phyloP scores from a whole-genome alignment of 2,888 invertebrate species.

The Pemphredon lugubris region DNA sequence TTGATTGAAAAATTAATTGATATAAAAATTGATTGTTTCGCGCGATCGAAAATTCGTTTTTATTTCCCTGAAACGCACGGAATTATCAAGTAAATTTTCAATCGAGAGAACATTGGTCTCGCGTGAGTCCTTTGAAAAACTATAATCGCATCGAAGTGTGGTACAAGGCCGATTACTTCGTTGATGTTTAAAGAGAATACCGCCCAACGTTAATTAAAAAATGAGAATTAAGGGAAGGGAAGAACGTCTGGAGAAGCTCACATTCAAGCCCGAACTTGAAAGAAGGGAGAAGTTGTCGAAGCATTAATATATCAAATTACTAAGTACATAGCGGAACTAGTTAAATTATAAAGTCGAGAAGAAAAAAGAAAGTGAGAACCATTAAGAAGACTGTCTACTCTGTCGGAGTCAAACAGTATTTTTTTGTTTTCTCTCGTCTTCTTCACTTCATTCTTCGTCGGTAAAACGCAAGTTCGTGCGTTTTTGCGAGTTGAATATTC shows the following conservation, averaged over 20 bases:
- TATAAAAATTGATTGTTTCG: too few relatives aligned
- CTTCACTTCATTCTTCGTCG: background rate
- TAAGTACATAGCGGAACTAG: slow-evolving; percentile 29
- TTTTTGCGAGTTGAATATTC: too few relatives aligned
- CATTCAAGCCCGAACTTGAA: slow-evolving; percentile 4
- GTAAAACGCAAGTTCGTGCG: too few relatives aligned
- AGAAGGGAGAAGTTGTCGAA: slow-evolving; percentile 35
- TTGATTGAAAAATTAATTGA: too few relatives aligned
- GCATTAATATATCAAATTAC: slow-evolving; percentile 31
- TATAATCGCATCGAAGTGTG: too few relatives aligned
- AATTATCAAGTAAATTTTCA: too few relatives aligned
- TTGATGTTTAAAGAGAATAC: slow-evolving; percentile 41
- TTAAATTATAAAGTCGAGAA: slow-evolving; percentile 3
- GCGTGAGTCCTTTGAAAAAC: too few relatives aligned
- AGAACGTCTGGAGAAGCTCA: slow-evolving; percentile 6
- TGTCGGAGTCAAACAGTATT: slow-evolving; percentile 27
- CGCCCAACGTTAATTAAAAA: slow-evolving; percentile 38
- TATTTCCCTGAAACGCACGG: too few relatives aligned
- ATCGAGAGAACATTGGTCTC: too few relatives aligned
- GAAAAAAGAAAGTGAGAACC: slow-evolving; percentile 10
- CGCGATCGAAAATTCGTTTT: too few relatives aligned
- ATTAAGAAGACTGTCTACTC: slow-evolving; percentile 9
- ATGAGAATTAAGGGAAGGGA: background rate
- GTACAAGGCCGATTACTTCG: slow-evolving; percentile 30
- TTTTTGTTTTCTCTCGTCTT: slow-evolving; percentile 11